A percentile compares a stretch with the other conserved stretches of the same genome.
Evolutionary conservation across 2,113 vertebrate species (phyloP).

Genomic region (Formicarius rufipectus): DNA sequence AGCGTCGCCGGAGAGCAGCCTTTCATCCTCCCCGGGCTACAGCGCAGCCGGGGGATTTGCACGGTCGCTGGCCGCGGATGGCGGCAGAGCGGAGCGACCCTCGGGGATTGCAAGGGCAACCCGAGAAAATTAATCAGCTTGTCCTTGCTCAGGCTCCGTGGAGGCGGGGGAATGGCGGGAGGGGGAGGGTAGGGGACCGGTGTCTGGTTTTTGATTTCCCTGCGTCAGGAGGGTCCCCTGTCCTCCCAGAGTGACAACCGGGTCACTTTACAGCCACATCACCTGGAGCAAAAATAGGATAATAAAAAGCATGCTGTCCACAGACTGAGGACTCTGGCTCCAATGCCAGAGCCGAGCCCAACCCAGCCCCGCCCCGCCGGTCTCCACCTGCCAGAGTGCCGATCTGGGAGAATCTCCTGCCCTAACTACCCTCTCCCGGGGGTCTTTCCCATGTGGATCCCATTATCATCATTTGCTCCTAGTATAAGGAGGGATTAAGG

Average conservation of each 20-base stretch:
- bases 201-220: accelerated
- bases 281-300: neutral
- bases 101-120: neutral
- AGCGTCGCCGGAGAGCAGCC: neutral
- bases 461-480: slow-evolving; percentile 35
- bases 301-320: accelerated
- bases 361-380: neutral
- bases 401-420: neutral
- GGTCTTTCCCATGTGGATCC: neutral
- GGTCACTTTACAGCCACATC: neutral
- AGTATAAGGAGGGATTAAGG: neutral
- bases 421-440: neutral
- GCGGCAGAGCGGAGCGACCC: neutral
- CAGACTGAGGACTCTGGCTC: accelerated
- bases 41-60: neutral
- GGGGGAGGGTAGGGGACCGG: accelerated
- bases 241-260: no score
- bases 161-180: neutral
- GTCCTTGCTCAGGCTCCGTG: neutral
- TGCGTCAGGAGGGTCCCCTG: neutral
- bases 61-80: neutral
- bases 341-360: no score
- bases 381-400: neutral
- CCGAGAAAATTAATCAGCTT: neutral
- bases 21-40: neutral